Evolutionary conservation across 2,888 invertebrate species (phyloP).

Genomic region (Furcula furcula): DNA sequence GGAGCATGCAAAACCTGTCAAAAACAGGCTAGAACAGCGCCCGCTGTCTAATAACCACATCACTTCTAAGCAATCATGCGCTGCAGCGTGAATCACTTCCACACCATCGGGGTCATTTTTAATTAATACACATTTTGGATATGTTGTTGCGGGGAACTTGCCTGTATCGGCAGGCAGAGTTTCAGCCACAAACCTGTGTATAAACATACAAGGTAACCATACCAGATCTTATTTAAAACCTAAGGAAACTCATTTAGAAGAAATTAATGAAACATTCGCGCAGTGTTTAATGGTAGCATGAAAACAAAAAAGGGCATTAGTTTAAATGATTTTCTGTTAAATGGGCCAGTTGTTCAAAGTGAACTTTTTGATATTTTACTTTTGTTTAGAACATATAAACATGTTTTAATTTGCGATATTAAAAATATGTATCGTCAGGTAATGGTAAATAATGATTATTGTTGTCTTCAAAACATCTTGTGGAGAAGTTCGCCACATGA

Average conservation of each 20-base stretch:
- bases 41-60: too few species aligned
- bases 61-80: neutral
- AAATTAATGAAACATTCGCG: neutral
- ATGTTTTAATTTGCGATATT: slow-evolving; percentile 10
- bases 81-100: slow-evolving; percentile 2
- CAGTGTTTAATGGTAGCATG: slow-evolving; percentile 2
- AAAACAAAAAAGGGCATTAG: slow-evolving; percentile 6
- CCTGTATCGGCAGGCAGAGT: neutral
- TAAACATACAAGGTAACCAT: neutral
- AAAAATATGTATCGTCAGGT: slow-evolving; percentile 1
- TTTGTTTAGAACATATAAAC: slow-evolving; percentile 7
- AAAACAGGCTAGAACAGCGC: neutral
- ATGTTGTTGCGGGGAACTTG: slow-evolving; percentile 3
- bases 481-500: neutral
- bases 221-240: neutral
- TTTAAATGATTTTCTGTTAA: slow-evolving; percentile 15
- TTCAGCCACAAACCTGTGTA: neutral
- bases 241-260: slow-evolving; percentile 1
- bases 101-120: neutral
- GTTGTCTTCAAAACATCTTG: neutral
- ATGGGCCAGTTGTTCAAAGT: slow-evolving; percentile 15
- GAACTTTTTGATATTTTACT: slow-evolving; percentile 17
- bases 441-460: neutral
- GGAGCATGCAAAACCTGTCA: neutral
- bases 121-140: slow-evolving; percentile 5